Conservation (phyloP, 2,113 vertebrate species). For the Rattus norvegicus region DNA sequence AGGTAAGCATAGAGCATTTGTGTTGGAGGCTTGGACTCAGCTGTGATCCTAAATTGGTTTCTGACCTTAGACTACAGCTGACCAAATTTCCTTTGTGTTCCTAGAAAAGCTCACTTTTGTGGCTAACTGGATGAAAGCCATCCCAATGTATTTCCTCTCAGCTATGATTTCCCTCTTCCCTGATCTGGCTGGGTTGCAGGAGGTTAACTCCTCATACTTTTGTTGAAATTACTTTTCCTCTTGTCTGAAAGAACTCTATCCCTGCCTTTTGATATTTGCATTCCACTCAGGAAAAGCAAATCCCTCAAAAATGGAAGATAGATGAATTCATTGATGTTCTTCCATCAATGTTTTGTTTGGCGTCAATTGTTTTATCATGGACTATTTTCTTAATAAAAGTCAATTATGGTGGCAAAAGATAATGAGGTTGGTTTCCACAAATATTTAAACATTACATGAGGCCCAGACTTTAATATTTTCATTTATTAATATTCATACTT, state of each 20-base stretch:
- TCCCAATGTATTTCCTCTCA: fast-evolving
- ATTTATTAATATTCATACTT: constrained; percentile 3
- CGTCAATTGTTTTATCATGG: not conserved
- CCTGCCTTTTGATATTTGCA: not conserved
- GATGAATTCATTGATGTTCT: not conserved
- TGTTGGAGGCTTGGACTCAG: not conserved
- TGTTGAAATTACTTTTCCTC: not conserved
- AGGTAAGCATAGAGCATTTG: not conserved
- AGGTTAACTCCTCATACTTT: not conserved
- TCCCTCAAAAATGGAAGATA: not conserved
- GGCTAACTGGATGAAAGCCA: not conserved
- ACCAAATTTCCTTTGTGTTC: not conserved
- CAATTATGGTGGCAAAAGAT: not conserved
- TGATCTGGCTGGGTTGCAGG: fast-evolving
- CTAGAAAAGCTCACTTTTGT: not conserved
- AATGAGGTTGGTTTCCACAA: not conserved
- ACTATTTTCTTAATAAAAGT: not conserved
- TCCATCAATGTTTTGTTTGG: not conserved
- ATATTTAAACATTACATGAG: not conserved
- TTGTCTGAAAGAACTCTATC: not conserved
- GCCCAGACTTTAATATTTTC: not conserved
- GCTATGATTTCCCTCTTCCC: not conserved
- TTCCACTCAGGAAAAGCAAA: not conserved
- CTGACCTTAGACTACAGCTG: not conserved
- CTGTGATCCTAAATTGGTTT: not conserved